These are phyloP conservation scores for Aythya fuligula DNA, from an alignment of 2,797 vertebrate species.

Conservation along the genomic window DNA sequence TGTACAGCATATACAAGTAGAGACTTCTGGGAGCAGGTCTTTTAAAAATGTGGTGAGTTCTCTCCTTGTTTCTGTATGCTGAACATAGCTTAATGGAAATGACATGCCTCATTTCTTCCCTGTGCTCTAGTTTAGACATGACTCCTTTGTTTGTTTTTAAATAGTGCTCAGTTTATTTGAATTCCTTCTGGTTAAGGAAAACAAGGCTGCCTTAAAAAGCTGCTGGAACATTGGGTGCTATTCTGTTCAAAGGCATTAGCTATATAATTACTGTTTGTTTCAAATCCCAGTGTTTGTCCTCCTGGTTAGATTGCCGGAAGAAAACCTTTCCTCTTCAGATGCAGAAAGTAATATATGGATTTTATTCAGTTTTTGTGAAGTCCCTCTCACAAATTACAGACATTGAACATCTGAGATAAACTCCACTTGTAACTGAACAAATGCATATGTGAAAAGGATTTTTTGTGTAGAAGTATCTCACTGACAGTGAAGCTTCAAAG, in stretches of 20 bases:
- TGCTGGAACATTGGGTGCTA: rapidly evolving
- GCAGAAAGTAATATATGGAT: background rate
- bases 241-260: background rate
- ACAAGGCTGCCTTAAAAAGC: background rate
- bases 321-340: background rate
- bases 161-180: background rate
- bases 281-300: background rate
- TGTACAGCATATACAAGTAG: background rate
- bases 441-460: background rate
- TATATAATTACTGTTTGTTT: background rate
- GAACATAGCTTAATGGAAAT: background rate
- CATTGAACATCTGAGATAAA: background rate
- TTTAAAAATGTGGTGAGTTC: background rate
- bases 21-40: background rate
- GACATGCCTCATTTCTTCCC: slow-evolving; percentile 18
- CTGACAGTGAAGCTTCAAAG: background rate
- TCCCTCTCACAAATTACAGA: background rate
- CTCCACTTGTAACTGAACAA: background rate
- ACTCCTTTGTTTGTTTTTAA: slow-evolving; percentile 16
- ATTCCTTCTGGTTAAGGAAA: background rate
- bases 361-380: background rate
- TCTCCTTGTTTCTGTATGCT: background rate
- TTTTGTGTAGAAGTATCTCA: background rate
- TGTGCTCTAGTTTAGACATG: background rate
- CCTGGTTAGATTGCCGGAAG: background rate